These are phyloP conservation scores for Andrena fulva DNA, from an alignment of 2,888 invertebrate species.

Conservation along the genomic window DNA sequence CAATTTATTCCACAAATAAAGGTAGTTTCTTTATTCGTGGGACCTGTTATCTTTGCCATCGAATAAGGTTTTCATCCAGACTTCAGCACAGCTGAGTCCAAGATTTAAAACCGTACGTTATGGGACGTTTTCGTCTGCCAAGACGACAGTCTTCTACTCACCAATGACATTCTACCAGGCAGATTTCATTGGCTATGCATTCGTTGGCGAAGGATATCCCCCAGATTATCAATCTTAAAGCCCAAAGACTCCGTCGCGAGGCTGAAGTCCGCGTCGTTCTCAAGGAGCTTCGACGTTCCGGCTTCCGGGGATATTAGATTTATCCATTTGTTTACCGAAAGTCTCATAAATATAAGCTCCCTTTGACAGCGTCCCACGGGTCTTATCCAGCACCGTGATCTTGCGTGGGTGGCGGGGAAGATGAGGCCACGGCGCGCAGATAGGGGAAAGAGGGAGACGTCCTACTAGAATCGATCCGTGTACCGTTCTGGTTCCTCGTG, in stretches of 20 bases:
- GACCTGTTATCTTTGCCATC: too few relatives aligned
- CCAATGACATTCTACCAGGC: not conserved
- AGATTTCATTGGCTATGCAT: slow-evolving; percentile 8
- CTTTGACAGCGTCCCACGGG: slow-evolving; percentile 82
- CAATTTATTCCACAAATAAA: too few relatives aligned
- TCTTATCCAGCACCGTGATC: slow-evolving; percentile 79
- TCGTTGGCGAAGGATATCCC: not conserved
- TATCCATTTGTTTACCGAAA: slow-evolving; percentile 84
- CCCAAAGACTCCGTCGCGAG: not conserved
- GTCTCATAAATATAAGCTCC: slow-evolving; percentile 84
- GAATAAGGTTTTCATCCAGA: not conserved
- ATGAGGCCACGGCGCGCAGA: slow-evolving; percentile 51
- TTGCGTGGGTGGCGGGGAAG: slow-evolving; percentile 69
- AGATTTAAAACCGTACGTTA: not conserved
- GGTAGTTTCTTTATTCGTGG: too few relatives aligned
- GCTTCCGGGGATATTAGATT: slow-evolving; percentile 81
- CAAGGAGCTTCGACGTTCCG: slow-evolving; percentile 68
- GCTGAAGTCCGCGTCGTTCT: slow-evolving; percentile 51
- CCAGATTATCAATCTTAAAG: slow-evolving; percentile 30
- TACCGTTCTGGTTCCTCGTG: slow-evolving; percentile 71
- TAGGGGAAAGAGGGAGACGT: slow-evolving; percentile 35
- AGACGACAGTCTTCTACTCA: not conserved
- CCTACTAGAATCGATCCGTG: slow-evolving; percentile 75
- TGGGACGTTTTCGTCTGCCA: not conserved
- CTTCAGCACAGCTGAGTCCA: not conserved